These are phyloP conservation scores for Sapajus apella DNA, from an alignment of 2,113 vertebrate species.

Conservation along the genomic window DNA sequence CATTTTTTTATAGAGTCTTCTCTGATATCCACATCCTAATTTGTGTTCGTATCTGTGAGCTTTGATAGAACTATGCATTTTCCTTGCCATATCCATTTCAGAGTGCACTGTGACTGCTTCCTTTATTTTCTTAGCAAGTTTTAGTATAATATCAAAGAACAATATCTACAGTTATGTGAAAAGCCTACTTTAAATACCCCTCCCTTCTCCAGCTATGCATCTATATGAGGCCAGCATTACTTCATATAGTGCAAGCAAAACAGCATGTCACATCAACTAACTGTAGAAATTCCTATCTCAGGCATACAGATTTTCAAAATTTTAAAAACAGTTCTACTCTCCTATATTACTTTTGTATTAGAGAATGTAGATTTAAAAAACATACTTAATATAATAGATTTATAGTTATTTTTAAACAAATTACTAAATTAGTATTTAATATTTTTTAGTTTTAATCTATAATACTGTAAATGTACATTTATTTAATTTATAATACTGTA, in stretches of 20 bases:
- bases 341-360: not conserved
- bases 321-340: not conserved
- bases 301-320: not conserved
- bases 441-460: not conserved
- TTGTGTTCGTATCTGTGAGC: not conserved
- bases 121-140: not conserved
- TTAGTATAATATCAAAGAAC: not conserved
- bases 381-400: not conserved
- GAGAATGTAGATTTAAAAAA: not conserved
- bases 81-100: not conserved
- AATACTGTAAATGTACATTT: not conserved
- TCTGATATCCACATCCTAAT: not conserved
- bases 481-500: not conserved
- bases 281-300: not conserved
- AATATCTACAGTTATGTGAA: not conserved
- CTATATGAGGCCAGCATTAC: not conserved
- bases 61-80: not conserved
- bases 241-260: not conserved
- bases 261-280: not conserved
- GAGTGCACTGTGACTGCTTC: not conserved
- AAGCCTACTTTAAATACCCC: not conserved
- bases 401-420: not conserved
- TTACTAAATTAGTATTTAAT: not conserved
- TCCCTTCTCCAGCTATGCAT: not conserved
- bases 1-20: not conserved